Percentiles rank a stretch among this genome's conserved stretches.
Conservation (phyloP, 2,797 vertebrate species). For the Lycodopsis pacificus region DNA sequence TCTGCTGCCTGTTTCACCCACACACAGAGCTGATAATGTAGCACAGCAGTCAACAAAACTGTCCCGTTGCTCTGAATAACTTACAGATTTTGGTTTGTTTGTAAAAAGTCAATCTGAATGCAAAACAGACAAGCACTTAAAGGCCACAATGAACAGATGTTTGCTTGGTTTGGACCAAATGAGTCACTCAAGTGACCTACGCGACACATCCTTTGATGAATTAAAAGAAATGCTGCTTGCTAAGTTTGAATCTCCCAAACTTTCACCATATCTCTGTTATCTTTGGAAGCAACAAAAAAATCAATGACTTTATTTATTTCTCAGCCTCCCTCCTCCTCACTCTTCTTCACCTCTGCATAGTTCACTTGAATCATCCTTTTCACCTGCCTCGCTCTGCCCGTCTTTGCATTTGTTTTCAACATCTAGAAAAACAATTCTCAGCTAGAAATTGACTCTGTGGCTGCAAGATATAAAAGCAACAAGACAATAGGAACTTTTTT, state of each 20-base stretch:
- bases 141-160: background rate
- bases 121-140: background rate
- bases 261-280: background rate
- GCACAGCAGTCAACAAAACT: background rate
- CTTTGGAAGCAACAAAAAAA: background rate
- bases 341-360: constrained; percentile 30
- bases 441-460: background rate
- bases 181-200: background rate
- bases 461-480: constrained; percentile 9
- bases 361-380: constrained; percentile 30
- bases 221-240: background rate
- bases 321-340: constrained; percentile 67
- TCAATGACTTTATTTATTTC: constrained; percentile 9
- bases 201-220: background rate
- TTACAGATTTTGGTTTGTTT: background rate
- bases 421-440: constrained; percentile 33
- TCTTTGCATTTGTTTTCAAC: constrained; percentile 24
- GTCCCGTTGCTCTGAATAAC: background rate
- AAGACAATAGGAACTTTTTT: constrained; percentile 36
- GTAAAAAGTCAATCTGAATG: background rate
- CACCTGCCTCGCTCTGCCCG: constrained; percentile 44
- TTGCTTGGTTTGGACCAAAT: background rate
- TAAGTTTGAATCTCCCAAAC: background rate
- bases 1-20: background rate
- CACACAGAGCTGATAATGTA: background rate